Evolutionary conservation across 2,113 vertebrate species (phyloP).

Genomic region (Baryphthengus martii): DNA sequence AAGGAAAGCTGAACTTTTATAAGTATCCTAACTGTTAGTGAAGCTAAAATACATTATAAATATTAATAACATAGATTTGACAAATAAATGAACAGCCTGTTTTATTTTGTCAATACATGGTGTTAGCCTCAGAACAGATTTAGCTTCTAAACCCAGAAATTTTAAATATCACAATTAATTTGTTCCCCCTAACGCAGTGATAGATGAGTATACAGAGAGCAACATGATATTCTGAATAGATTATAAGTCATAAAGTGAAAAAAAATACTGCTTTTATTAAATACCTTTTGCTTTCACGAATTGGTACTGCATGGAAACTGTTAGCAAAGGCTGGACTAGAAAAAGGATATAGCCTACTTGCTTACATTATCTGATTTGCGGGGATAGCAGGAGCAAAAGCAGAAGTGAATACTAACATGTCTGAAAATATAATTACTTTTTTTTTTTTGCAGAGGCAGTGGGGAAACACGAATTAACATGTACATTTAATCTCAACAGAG

Average conservation of each 20-base stretch:
- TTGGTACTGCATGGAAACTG: neutral
- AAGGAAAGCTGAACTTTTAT: neutral
- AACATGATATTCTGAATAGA: neutral
- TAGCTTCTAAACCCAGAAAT: neutral
- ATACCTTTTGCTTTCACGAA: neutral
- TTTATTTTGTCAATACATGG: neutral
- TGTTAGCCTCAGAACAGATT: neutral
- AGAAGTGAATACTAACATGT: neutral
- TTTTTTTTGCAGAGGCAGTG: neutral
- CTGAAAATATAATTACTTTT: constrained; percentile 13
- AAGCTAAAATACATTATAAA: neutral
- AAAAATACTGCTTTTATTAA: neutral
- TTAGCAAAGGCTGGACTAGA: neutral
- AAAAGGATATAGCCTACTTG: neutral
- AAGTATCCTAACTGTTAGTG: neutral
- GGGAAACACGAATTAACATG: neutral
- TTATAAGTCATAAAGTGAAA: neutral
- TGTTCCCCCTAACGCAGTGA: neutral
- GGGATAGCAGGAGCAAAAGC: neutral
- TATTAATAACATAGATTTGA: neutral
- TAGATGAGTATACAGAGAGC: neutral
- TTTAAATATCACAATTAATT: neutral
- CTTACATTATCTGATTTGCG: neutral
- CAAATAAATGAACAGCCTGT: neutral
- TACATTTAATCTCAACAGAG: neutral